Evolutionary conservation across 1,140 invertebrate species (phyloP).

Genomic region (Drosophila ficusphila): DNA sequence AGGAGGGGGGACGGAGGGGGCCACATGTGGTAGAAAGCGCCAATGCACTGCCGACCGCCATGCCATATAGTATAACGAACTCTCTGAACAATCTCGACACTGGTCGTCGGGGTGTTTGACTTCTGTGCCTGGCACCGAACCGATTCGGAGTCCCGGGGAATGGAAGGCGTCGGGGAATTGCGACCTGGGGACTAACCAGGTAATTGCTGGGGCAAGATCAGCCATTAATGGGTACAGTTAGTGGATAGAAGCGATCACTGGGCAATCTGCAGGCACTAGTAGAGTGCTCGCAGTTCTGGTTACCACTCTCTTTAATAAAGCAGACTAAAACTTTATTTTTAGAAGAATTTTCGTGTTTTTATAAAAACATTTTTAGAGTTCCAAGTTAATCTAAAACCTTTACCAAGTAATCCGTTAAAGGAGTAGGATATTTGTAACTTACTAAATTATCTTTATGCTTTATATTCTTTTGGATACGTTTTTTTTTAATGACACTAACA

Average conservation of each 20-base stretch:
- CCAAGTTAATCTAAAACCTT: no score
- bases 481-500: no score
- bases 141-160: slow-evolving; percentile 16
- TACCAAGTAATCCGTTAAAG: no score
- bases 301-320: no score
- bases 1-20: neutral
- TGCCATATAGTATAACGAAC: slow-evolving; percentile 53
- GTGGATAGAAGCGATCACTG: neutral
- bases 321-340: no score
- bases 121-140: slow-evolving; percentile 48
- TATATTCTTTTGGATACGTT: no score
- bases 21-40: slow-evolving; percentile 58
- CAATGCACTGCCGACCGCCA: slow-evolving; percentile 38
- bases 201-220: slow-evolving; percentile 24
- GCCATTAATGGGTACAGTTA: neutral
- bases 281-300: neutral
- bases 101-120: slow-evolving; percentile 46
- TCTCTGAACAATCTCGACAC: slow-evolving; percentile 42
- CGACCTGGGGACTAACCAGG: slow-evolving; percentile 23
- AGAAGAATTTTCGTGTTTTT: no score
- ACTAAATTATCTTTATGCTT: no score
- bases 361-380: no score
- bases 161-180: neutral
- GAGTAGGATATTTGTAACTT: no score
- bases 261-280: neutral